Evolutionary conservation across 2,888 invertebrate genomes (phyloP), one percentile per base, ranked within the genome.

Genomic region (Stenodema calcarata): DNA sequence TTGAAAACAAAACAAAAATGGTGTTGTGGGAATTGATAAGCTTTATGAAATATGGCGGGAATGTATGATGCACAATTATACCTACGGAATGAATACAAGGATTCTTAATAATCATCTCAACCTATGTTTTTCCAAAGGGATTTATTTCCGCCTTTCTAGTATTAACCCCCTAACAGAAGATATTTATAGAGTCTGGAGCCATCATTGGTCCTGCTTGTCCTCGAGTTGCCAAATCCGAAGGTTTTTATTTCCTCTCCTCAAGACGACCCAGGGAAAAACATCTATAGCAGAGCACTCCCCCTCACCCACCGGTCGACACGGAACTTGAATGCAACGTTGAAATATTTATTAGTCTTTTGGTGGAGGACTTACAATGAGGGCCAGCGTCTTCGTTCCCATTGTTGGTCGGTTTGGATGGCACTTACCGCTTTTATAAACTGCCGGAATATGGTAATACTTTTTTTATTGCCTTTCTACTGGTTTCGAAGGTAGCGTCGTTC

Each of bases 391-490:
- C 82, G 70, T 30, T 35, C 42, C 82, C 35, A 82, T 82, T 82
- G 82, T 82, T 62, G 41, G n/a, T 9, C 82, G 18, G 47, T 28
- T 28, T 80, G 80, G 80, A 27, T 80, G 27, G 62, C 82, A 41
- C 82, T 82, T 82, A 82, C 82, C 18, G 27, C 82, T 82, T 82
- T 82, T 82, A 82, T 82, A 69, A 82, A 82, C 82, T 82, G 82
- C 82, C 30, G 69, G 30, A 82, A 69, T 82, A 82, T 82, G 82
- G 82, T 82, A 82, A 82, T 82, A 16, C 41, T 62, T 82, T 54
- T 82, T 82, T 79, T 82, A 82, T 82, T 35, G 82, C 41, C 23
- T 18, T 70, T 70, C 82, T 35, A 35, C 27, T 62, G n/a, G 62
- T 12, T 30, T 35, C 41, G 78, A 78, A 78, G 78, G 78, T 78